A percentile compares a stretch with the other conserved stretches of the same genome.
These are phyloP conservation scores for Leuciscus waleckii DNA, from an alignment of 2,797 vertebrate genomes.

Conservation along the genomic window DNA sequence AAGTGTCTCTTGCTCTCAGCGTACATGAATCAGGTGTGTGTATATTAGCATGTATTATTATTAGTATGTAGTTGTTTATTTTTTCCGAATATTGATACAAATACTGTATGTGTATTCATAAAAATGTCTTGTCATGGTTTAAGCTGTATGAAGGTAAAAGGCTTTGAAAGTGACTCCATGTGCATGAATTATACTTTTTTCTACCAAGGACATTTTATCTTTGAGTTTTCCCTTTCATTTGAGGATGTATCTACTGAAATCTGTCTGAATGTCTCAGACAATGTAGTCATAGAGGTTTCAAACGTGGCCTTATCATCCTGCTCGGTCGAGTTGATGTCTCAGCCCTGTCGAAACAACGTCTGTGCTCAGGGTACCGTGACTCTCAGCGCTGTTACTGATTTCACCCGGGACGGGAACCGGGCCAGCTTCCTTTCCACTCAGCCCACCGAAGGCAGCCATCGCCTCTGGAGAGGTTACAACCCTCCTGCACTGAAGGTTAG, in stretches of 20 bases:
- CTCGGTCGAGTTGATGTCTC: slow-evolving; percentile 71
- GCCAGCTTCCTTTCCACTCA: slow-evolving; percentile 67
- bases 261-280: slow-evolving; percentile 67
- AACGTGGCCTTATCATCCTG: slow-evolving; percentile 79
- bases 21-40: slow-evolving; percentile 77
- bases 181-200: background rate
- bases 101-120: background rate
- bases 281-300: slow-evolving; percentile 63
- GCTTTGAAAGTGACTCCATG: background rate
- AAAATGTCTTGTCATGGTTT: background rate
- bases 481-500: slow-evolving; percentile 76
- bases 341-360: slow-evolving; percentile 66
- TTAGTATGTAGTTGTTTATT: too few relatives aligned
- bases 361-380: slow-evolving; percentile 72
- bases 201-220: background rate
- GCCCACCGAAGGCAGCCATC: slow-evolving; percentile 56
- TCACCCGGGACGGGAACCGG: slow-evolving; percentile 74
- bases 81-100: too few relatives aligned
- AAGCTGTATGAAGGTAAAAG: background rate
- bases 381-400: slow-evolving; percentile 81
- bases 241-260: background rate
- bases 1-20: slow-evolving; percentile 76
- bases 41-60: too few relatives aligned
- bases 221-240: background rate
- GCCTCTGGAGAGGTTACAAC: slow-evolving; percentile 78